Evolutionary conservation across 2,888 invertebrate species (phyloP).

Genomic region (Lapara coniferarum): DNA sequence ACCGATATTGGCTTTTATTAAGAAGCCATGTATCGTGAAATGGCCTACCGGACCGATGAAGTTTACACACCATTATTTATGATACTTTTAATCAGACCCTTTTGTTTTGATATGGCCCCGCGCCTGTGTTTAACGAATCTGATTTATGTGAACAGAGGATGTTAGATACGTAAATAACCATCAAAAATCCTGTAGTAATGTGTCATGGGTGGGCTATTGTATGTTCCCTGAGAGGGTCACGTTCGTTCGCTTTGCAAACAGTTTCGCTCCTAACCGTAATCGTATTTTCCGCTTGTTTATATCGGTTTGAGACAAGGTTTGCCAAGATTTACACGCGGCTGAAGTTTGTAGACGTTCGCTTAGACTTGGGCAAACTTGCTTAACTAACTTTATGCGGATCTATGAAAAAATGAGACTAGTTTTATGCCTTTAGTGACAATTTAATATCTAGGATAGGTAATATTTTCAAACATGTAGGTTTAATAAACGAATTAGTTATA

Average conservation of each 20-base stretch:
- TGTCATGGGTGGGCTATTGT: constrained; percentile 27
- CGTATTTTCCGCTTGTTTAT: constrained; percentile 69
- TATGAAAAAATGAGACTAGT: constrained; percentile 19
- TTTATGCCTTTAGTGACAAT: constrained; percentile 24
- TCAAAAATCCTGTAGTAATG: constrained; percentile 53
- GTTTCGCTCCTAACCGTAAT: constrained; percentile 64
- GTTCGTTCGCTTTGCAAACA: constrained; percentile 71
- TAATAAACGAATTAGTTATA: background rate
- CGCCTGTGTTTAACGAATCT: constrained; percentile 32
- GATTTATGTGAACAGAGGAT: constrained; percentile 55
- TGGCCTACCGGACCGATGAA: constrained; percentile 48
- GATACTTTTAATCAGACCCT: constrained; percentile 36
- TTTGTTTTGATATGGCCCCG: constrained; percentile 29
- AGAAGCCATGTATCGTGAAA: constrained; percentile 62
- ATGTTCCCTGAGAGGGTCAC: constrained; percentile 43
- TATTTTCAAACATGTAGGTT: background rate
- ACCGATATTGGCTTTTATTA: constrained; percentile 68
- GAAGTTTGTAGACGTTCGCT: constrained; percentile 52
- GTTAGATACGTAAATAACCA: constrained; percentile 49
- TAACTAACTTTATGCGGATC: constrained; percentile 30
- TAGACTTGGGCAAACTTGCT: constrained; percentile 45
- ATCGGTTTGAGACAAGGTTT: constrained; percentile 63
- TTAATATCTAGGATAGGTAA: background rate
- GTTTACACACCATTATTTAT: constrained; percentile 37
- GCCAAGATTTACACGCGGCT: constrained; percentile 51